Conservation (phyloP, 2,888 invertebrate genomes). For the Drosophila infuscata region DNA sequence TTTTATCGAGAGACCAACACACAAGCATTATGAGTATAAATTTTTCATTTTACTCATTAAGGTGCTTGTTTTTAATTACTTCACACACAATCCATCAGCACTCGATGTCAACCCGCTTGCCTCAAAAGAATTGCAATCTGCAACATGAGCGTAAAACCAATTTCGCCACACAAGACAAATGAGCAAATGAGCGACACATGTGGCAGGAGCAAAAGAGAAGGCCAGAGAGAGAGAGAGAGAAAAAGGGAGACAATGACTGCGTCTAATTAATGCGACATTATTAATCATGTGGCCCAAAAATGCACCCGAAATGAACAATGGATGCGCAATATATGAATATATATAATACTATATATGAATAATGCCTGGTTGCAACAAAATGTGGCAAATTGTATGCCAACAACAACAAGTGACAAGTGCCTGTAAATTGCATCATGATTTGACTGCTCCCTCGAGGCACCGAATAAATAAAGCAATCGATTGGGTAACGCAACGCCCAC, state of each 20-base stretch:
- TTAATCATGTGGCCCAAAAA: constrained; percentile 63
- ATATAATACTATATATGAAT: not conserved
- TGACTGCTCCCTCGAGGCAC: not conserved
- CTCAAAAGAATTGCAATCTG: constrained; percentile 23
- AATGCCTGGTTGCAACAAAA: not conserved
- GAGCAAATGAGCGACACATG: constrained; percentile 44
- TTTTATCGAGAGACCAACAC: not conserved
- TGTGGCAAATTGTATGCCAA: constrained; percentile 37
- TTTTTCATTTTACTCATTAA: not conserved
- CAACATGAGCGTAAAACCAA: constrained; percentile 17
- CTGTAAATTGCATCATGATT: constrained; percentile 39
- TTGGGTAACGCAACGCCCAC: constrained; percentile 22
- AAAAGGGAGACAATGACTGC: not conserved
- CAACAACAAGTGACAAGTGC: constrained; percentile 44
- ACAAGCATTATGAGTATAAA: too few relatives aligned
- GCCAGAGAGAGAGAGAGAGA: not conserved
- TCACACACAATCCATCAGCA: constrained; percentile 28
- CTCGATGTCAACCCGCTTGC: constrained; percentile 4
- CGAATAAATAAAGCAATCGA: constrained; percentile 19
- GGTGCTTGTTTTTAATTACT: constrained; percentile 22
- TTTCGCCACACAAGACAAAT: constrained; percentile 47
- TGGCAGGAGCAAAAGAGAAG: constrained; percentile 3
- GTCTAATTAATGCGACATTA: constrained; percentile 68
- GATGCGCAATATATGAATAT: not conserved
- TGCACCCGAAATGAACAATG: constrained; percentile 50